phyloP scores from a whole-genome alignment of 2,888 invertebrate species.

The Diarsia brunnea region DNA sequence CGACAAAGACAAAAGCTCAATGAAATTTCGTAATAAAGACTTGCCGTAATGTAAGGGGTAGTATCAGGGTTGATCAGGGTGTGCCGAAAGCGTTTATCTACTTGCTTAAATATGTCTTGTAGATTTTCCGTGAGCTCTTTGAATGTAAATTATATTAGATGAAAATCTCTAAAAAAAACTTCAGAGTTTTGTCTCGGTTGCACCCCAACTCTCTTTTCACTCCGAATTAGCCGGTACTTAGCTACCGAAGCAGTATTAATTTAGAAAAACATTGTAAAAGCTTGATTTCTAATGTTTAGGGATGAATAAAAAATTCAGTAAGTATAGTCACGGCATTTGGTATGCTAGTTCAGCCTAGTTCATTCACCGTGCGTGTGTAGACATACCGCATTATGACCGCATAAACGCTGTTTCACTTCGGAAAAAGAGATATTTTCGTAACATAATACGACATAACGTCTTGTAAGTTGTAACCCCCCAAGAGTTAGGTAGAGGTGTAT shows the following conservation, averaged over 20 bases:
- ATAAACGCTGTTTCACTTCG: not conserved
- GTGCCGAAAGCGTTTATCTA: not conserved
- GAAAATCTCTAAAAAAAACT: not conserved
- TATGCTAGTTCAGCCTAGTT: not conserved
- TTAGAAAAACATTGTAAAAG: not conserved
- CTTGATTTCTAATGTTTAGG: not conserved
- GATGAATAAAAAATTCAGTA: not conserved
- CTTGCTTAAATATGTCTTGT: too few relatives aligned
- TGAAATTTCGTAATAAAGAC: constrained; percentile 3
- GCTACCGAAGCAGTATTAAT: not conserved
- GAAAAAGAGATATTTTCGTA: not conserved
- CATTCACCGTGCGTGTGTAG: not conserved
- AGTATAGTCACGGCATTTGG: not conserved
- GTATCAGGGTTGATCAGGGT: not conserved
- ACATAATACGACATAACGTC: too few relatives aligned
- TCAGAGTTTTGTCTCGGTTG: not conserved
- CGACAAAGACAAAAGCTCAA: not conserved
- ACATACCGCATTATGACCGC: not conserved
- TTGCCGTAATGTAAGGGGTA: not conserved
- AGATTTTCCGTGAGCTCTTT: not conserved
- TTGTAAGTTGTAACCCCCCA: too few relatives aligned
- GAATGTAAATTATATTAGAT: not conserved
- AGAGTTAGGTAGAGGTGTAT: too few relatives aligned
- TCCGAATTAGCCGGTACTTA: not conserved
- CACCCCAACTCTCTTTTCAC: not conserved